Evolutionary conservation across 2,888 invertebrate species (phyloP).

Genomic region (Sarcophaga rosellei): DNA sequence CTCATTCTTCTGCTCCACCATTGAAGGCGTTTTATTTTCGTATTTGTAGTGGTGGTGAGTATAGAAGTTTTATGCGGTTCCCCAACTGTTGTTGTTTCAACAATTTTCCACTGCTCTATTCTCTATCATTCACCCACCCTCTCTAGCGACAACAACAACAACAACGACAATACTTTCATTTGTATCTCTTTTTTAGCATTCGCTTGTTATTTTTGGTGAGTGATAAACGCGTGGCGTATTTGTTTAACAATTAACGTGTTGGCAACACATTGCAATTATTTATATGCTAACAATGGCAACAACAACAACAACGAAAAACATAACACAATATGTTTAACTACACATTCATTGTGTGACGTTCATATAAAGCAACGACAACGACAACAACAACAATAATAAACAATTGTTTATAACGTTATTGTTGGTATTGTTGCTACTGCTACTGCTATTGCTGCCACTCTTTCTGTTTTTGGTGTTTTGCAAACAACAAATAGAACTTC

Average conservation of each 20-base stretch:
- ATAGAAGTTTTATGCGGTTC: slow-evolving; percentile 50
- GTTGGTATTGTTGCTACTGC: background rate
- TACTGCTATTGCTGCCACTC: background rate
- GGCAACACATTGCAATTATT: slow-evolving; percentile 79
- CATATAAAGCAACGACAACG: slow-evolving; percentile 26
- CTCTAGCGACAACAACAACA: background rate
- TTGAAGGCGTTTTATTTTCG: slow-evolving; percentile 31
- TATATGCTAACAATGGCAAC: slow-evolving; percentile 68
- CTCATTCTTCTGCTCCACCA: background rate
- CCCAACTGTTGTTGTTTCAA: slow-evolving; percentile 26
- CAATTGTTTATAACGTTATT: slow-evolving; percentile 27
- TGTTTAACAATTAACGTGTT: slow-evolving; percentile 79
- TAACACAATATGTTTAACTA: slow-evolving; percentile 42
- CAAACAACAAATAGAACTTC: background rate
- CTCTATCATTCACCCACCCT: background rate
- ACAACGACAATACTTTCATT: slow-evolving; percentile 4
- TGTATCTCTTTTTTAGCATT: slow-evolving; percentile 36
- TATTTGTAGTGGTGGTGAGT: slow-evolving; percentile 41
- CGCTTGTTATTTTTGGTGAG: slow-evolving; percentile 71
- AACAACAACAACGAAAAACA: slow-evolving; percentile 14
- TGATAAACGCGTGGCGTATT: slow-evolving; percentile 77
- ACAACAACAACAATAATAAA: slow-evolving; percentile 49
- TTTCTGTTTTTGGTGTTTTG: too few species aligned
- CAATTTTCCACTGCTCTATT: background rate
- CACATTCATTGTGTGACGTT: slow-evolving; percentile 2